Percentiles rank a stretch among this genome's conserved stretches.
phyloP scores from a whole-genome alignment of 2,888 invertebrate species.

The Cephus nigrinus region DNA sequence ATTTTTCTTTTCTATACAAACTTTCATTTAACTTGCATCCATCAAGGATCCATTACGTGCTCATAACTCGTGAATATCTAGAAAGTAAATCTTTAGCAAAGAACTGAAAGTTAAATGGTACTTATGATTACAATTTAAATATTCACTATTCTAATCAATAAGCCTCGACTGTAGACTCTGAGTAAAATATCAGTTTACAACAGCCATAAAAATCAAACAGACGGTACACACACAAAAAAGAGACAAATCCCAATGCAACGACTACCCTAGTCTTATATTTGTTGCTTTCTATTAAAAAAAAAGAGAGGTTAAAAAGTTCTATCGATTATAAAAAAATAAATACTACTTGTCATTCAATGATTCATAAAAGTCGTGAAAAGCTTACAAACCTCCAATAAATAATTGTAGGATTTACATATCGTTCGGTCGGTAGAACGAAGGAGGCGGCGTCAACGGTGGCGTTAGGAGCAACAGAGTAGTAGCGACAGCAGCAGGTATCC shows the following conservation, averaged over 20 bases:
- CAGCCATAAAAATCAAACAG: background rate
- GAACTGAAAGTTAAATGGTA: background rate
- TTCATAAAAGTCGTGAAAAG: background rate
- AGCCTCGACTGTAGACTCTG: too few species aligned
- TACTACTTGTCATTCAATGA: background rate
- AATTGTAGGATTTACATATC: background rate
- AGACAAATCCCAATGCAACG: background rate
- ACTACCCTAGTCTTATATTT: background rate
- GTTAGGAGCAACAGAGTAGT: background rate
- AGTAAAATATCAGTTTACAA: background rate
- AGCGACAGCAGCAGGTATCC: background rate
- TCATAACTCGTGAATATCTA: background rate
- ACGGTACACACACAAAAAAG: background rate
- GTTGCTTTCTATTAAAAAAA: background rate
- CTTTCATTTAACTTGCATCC: background rate
- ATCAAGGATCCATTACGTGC: background rate
- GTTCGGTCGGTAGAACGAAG: background rate
- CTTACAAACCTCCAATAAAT: background rate
- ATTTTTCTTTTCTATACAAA: background rate
- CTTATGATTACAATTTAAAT: too few species aligned
- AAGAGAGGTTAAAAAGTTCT: background rate
- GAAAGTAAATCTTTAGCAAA: background rate
- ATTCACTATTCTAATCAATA: too few species aligned
- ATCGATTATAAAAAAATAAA: background rate
- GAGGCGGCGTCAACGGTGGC: background rate